Evolutionary conservation across 2,113 vertebrate species (phyloP).

Genomic region (Plectropomus leopardus): DNA sequence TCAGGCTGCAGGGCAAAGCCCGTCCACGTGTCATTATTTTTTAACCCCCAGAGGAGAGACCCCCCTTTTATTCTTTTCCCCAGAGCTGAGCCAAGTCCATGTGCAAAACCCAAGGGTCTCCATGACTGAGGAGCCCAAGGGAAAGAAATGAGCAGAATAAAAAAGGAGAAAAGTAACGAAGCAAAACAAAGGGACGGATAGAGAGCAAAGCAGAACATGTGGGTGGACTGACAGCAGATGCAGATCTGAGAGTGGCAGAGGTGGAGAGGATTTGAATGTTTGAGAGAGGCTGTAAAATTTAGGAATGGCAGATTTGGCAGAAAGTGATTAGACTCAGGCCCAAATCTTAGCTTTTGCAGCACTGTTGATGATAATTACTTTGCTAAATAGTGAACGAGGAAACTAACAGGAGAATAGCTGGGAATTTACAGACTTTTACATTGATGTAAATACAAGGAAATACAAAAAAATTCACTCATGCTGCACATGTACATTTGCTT

Average conservation of each 20-base stretch:
- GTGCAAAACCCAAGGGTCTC: constrained; percentile 5
- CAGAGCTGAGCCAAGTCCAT: constrained; percentile 13
- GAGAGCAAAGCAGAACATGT: constrained; percentile 14
- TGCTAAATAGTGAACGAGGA: not conserved
- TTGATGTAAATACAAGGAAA: not conserved
- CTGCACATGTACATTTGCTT: not conserved
- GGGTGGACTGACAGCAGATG: constrained; percentile 30
- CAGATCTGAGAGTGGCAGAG: constrained; percentile 17
- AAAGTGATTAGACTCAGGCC: not conserved
- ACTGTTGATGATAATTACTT: not conserved
- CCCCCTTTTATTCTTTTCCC: not conserved
- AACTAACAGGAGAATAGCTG: not conserved
- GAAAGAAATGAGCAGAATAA: constrained; percentile 5
- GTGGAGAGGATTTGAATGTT: constrained; percentile 15
- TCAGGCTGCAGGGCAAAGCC: constrained; percentile 21
- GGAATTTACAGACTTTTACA: too few species aligned
- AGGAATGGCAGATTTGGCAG: not conserved
- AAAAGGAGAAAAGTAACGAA: constrained; percentile 9
- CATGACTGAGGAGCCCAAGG: not conserved
- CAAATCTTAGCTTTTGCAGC: not conserved
- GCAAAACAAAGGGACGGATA: not conserved
- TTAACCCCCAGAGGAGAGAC: constrained; percentile 6
- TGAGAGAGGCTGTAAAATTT: not conserved
- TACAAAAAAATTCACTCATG: not conserved
- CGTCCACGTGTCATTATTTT: constrained; percentile 26